phyloP scores from a whole-genome alignment of 2,888 invertebrate species.

The Eremobia ochroleuca region DNA sequence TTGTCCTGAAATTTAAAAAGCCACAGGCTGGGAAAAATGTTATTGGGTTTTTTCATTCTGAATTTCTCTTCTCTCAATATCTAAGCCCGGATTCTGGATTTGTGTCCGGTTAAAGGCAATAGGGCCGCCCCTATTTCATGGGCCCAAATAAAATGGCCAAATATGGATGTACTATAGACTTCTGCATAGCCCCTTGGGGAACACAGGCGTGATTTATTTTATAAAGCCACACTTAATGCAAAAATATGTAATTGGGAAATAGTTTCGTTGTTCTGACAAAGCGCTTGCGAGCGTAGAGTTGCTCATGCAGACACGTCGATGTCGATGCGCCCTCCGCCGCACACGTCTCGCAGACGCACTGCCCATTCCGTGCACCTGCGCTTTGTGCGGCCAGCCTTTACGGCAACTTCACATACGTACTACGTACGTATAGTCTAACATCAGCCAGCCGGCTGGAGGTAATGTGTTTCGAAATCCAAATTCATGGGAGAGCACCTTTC shows the following conservation, averaged over 20 bases:
- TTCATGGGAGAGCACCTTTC: slow-evolving; percentile 20
- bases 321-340: slow-evolving; percentile 42
- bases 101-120: not conserved
- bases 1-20: slow-evolving; percentile 4
- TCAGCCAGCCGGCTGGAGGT: slow-evolving; percentile 29
- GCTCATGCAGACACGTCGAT: slow-evolving; percentile 51
- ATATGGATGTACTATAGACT: not conserved
- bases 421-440: slow-evolving; percentile 26
- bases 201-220: not conserved
- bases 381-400: slow-evolving; percentile 48
- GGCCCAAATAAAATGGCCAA: not conserved
- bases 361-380: slow-evolving; percentile 60
- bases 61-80: not conserved
- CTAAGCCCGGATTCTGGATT: not conserved
- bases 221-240: not conserved
- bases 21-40: not conserved
- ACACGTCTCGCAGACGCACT: slow-evolving; percentile 50
- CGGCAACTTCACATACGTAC: slow-evolving; percentile 37
- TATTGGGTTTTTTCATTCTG: not conserved
- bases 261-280: slow-evolving; percentile 35
- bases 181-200: not conserved
- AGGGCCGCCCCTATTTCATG: no score
- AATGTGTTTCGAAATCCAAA: slow-evolving; percentile 35
- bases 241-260: slow-evolving; percentile 28
- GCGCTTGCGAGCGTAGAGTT: slow-evolving; percentile 22